Percentiles rank a stretch among this genome's conserved stretches.
phyloP scores from a whole-genome alignment of 2,888 invertebrate genomes.

The Timandra comae region DNA sequence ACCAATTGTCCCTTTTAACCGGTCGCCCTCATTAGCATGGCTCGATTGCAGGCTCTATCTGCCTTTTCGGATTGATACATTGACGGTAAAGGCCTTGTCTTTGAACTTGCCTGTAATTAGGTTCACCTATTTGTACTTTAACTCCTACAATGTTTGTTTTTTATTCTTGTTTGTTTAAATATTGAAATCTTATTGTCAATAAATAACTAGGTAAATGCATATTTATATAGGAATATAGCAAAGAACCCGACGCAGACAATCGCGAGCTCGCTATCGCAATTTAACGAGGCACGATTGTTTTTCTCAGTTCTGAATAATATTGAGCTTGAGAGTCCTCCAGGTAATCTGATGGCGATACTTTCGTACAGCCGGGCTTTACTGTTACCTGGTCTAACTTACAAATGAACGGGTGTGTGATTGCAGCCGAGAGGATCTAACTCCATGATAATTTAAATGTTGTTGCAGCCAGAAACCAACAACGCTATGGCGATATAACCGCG shows the following conservation, averaged over 20 bases:
- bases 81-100: slow-evolving; percentile 45
- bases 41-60: slow-evolving; percentile 54
- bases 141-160: slow-evolving; percentile 41
- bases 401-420: slow-evolving; percentile 70
- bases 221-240: slow-evolving; percentile 39
- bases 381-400: slow-evolving; percentile 66
- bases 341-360: slow-evolving; percentile 72
- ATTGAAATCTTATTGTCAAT: slow-evolving; percentile 6
- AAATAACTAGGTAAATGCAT: slow-evolving; percentile 27
- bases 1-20: slow-evolving; percentile 64
- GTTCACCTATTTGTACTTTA: slow-evolving; percentile 29
- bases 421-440: slow-evolving; percentile 67
- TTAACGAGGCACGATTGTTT: slow-evolving; percentile 76
- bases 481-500: slow-evolving; percentile 51
- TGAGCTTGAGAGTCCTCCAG: slow-evolving; percentile 58
- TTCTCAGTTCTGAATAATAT: slow-evolving; percentile 75
- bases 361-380: slow-evolving; percentile 58
- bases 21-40: slow-evolving; percentile 63
- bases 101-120: slow-evolving; percentile 51
- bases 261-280: slow-evolving; percentile 61
- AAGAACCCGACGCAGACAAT: slow-evolving; percentile 55
- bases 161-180: slow-evolving; percentile 22
- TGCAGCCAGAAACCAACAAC: slow-evolving; percentile 48
- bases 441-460: slow-evolving; percentile 74
- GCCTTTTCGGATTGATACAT: slow-evolving; percentile 60